Percentiles rank a stretch among this genome's conserved stretches.
Conservation (phyloP, 2,113 vertebrate genomes). For the Enhydra lutris region DNA sequence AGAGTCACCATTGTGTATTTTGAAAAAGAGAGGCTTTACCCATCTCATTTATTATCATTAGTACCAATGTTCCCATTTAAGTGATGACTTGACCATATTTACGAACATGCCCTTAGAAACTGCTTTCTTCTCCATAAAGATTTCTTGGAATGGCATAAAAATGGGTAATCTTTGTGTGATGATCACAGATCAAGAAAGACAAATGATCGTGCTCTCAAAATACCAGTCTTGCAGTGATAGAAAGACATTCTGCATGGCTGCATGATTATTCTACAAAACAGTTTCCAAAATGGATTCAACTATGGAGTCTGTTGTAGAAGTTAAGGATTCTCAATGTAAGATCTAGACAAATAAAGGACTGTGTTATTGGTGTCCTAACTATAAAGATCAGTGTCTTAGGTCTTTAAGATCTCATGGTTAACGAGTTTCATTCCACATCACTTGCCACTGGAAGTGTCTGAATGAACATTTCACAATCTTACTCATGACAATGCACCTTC, state of each 20-base stretch:
- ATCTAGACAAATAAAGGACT: not conserved
- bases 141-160: not conserved
- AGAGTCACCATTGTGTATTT: not conserved
- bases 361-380: not conserved
- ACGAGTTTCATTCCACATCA: not conserved
- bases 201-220: not conserved
- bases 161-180: not conserved
- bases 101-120: not conserved
- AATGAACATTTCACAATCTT: conserved; percentile 68
- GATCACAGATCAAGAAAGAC: not conserved
- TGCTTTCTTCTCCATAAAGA: not conserved
- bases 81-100: not conserved
- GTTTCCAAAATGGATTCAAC: not conserved
- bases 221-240: not conserved
- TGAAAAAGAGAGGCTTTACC: not conserved
- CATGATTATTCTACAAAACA: not conserved
- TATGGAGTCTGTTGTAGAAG: fast-evolving
- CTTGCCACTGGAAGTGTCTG: conserved; percentile 59
- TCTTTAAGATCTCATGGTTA: not conserved
- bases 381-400: not conserved
- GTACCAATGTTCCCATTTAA: not conserved
- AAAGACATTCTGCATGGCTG: not conserved
- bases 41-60: not conserved
- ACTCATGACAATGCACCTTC: conserved; percentile 18
- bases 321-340: not conserved